These are phyloP conservation scores for Epinotia bilunana DNA, from an alignment of 2,888 invertebrate genomes.

Conservation along the genomic window DNA sequence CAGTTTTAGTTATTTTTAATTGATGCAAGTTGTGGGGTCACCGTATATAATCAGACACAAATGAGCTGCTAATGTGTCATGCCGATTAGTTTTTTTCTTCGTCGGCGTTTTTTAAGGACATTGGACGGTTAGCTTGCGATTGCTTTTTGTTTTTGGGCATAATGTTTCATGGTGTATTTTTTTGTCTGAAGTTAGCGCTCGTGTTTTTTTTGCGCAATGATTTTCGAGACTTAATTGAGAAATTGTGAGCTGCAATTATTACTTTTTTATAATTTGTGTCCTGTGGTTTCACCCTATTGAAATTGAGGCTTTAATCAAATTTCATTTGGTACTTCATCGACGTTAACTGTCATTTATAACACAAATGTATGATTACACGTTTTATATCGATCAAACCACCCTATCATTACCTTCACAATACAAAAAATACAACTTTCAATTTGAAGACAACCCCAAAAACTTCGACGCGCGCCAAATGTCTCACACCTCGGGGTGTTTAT, in stretches of 20 bases:
- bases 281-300: background rate
- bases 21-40: slow-evolving; percentile 64
- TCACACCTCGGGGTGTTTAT: slow-evolving; percentile 65
- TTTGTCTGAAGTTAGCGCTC: background rate
- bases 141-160: slow-evolving; percentile 35
- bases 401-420: slow-evolving; percentile 34
- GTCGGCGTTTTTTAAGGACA: slow-evolving; percentile 48
- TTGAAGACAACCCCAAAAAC: slow-evolving; percentile 34
- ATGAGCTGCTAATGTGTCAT: slow-evolving; percentile 73
- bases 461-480: slow-evolving; percentile 65
- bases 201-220: background rate
- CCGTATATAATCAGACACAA: slow-evolving; percentile 71
- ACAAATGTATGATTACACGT: slow-evolving; percentile 34
- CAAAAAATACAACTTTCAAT: slow-evolving; percentile 40
- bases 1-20: slow-evolving; percentile 73
- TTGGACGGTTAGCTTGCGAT: slow-evolving; percentile 23
- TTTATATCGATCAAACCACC: slow-evolving; percentile 34
- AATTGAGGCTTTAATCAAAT: slow-evolving; percentile 1
- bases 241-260: background rate
- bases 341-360: slow-evolving; percentile 29
- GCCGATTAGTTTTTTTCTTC: slow-evolving; percentile 58
- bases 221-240: background rate
- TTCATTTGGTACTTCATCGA: slow-evolving; percentile 6
- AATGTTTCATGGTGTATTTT: slow-evolving; percentile 19
- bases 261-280: background rate